phyloP scores from a whole-genome alignment of 2,888 invertebrate species.

The Drosophila aldrichi region DNA sequence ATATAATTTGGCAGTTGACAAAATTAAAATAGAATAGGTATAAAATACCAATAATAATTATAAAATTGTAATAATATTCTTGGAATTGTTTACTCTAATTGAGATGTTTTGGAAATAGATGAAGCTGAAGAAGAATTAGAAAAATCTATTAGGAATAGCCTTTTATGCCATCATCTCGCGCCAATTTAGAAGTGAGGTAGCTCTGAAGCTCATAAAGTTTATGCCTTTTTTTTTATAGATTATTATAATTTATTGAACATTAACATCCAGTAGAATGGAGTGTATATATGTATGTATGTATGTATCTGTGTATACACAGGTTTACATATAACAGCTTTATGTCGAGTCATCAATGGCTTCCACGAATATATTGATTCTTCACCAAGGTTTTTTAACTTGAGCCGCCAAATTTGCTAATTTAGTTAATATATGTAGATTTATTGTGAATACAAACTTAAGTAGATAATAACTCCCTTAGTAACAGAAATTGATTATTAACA shows the following conservation, averaged over 20 bases:
- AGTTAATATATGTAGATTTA: neutral
- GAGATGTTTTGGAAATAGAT: neutral
- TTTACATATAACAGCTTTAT: neutral
- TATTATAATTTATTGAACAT: neutral
- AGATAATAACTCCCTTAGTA: neutral
- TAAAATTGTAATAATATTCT: neutral
- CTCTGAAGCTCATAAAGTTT: neutral
- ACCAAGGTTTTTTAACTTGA: neutral
- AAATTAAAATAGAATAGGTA: neutral
- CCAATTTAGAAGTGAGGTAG: neutral
- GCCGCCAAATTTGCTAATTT: neutral
- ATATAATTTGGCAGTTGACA: neutral
- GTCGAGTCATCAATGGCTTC: slow-evolving; percentile 2
- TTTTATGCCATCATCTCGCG: neutral
- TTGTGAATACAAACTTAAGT: neutral
- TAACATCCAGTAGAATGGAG: neutral
- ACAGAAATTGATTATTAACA: too few species aligned
- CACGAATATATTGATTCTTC: neutral
- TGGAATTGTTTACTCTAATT: neutral
- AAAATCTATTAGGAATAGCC: neutral
- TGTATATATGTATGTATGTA: neutral
- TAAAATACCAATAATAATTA: too few species aligned
- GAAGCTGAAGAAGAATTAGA: neutral
- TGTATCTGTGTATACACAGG: neutral
- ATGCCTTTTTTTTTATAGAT: neutral